phyloP scores from a whole-genome alignment of 1,140 invertebrate genomes.

The Drepana arcuata region DNA sequence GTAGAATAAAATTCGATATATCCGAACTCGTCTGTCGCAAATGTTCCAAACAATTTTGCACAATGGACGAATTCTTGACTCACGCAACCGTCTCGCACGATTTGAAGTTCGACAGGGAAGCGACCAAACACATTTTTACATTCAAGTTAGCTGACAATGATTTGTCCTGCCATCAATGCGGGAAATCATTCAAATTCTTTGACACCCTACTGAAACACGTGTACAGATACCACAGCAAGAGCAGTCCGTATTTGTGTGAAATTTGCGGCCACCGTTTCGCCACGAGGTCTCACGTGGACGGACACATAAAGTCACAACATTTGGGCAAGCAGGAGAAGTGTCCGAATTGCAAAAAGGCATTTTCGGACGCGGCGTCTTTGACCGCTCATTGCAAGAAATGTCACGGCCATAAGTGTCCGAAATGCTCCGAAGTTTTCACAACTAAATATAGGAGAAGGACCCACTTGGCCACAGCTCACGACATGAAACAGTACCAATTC shows the following conservation, averaged over 20 bases:
- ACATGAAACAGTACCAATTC: conserved; percentile 31
- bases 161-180: conserved; percentile 26
- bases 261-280: conserved; percentile 20
- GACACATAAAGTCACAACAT: background rate
- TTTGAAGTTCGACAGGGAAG: conserved; percentile 13
- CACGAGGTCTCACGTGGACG: conserved; percentile 1
- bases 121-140: conserved; percentile 16
- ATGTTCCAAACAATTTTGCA: conserved; percentile 13
- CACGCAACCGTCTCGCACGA: conserved; percentile 18
- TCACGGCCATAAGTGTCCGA: conserved; percentile 12
- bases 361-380: conserved; percentile 1
- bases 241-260: conserved; percentile 21
- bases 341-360: conserved; percentile 22
- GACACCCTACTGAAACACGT: conserved; percentile 23
- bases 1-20: too few relatives aligned
- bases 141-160: conserved; percentile 24
- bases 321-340: too few relatives aligned
- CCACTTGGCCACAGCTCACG: conserved; percentile 36
- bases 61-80: conserved; percentile 19
- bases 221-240: conserved; percentile 26
- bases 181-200: conserved; percentile 21
- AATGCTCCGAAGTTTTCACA: conserved; percentile 28
- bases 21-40: too few relatives aligned
- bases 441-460: conserved; percentile 30
- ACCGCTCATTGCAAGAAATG: too few relatives aligned